Percentiles rank a stretch among this genome's conserved stretches.
Conservation (phyloP, 2,888 invertebrate species). For the Parthenolecanium corni region DNA sequence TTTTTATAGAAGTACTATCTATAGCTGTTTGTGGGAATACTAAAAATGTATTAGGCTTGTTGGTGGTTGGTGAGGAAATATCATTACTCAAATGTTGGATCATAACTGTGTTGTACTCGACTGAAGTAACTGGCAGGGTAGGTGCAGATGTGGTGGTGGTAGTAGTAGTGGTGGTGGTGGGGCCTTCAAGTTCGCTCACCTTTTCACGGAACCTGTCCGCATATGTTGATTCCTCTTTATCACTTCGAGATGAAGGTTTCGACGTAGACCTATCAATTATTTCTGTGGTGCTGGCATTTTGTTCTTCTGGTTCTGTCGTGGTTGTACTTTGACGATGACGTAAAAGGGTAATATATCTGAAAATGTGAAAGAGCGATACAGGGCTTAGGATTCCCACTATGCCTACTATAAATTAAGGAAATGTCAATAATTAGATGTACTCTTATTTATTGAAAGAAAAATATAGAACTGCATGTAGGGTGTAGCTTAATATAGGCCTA, state of each 20-base stretch:
- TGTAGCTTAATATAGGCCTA: too few relatives aligned
- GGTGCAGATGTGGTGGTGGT: constrained; percentile 4
- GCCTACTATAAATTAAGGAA: too few relatives aligned
- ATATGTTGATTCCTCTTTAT: constrained; percentile 11
- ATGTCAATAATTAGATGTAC: too few relatives aligned
- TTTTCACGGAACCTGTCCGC: constrained; percentile 18
- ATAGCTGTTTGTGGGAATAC: background rate
- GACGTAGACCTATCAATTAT: background rate
- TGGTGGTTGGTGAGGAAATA: constrained; percentile 26
- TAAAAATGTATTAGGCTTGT: constrained; percentile 1
- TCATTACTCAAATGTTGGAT: background rate
- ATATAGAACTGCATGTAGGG: too few relatives aligned
- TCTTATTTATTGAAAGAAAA: too few relatives aligned
- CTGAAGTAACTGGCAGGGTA: constrained; percentile 26
- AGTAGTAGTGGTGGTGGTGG: too few relatives aligned
- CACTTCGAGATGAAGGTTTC: background rate
- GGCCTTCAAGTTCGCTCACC: constrained; percentile 16
- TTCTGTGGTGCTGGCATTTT: constrained; percentile 17
- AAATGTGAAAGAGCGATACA: too few relatives aligned
- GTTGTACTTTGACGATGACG: constrained; percentile 36
- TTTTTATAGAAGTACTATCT: background rate
- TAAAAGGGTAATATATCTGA: constrained; percentile 38
- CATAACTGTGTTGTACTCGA: constrained; percentile 25
- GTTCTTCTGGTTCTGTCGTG: background rate
- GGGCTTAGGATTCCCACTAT: too few relatives aligned